Evolutionary conservation across 2,113 vertebrate species (phyloP), one percentile per base, ranked within the genome.

Genomic region (Oreochromis spilurus): DNA sequence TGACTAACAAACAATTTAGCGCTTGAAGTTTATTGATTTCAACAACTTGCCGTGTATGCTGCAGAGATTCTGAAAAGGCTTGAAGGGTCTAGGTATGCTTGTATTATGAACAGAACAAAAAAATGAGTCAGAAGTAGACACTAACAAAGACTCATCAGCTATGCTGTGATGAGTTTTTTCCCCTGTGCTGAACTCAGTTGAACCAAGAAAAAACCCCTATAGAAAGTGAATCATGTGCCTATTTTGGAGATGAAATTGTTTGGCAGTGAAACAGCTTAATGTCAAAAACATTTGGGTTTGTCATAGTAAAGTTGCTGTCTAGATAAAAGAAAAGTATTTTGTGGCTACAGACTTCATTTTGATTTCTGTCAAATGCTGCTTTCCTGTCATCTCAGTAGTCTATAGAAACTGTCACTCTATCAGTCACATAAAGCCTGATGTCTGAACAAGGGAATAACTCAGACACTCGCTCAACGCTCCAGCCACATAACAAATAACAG

Each of bases 1-100:
- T 91, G 26, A n/a, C 65, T 4, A 54, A 89, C 86, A 92, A 94
- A 95, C 92, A 93, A 87, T 91, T 93, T 88, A 92, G 84, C 88
- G 79, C 90, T 88, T 87, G 81, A 87, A 81, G 67, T 17, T 24
- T 83, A 94, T 93, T 88, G 94, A 95, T 95, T 90, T 79, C n/a
- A 79, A 40, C 54, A 65, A 86, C 85, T 84, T 91, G 85, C 81
- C 24, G 26, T 90, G 80, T 81, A 89, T 17, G 70, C 85, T 83
- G 89, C 17, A 50, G 87, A 82, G 92, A 88, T 58, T 91, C 60
- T 83, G 86, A 84, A 88, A 85, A 84, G 87, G 82, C 36, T 75
- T 77, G 45, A 88, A 81, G 86, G 53, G 83, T 87, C 38, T 14
- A 84, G 85, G 83, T 92, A 83, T 55, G 40, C 38, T 85, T 91